Evolutionary conservation across 2,888 invertebrate genomes (phyloP), one percentile per base, ranked within the genome.

Genomic region (Chrysodeixis includens): DNA sequence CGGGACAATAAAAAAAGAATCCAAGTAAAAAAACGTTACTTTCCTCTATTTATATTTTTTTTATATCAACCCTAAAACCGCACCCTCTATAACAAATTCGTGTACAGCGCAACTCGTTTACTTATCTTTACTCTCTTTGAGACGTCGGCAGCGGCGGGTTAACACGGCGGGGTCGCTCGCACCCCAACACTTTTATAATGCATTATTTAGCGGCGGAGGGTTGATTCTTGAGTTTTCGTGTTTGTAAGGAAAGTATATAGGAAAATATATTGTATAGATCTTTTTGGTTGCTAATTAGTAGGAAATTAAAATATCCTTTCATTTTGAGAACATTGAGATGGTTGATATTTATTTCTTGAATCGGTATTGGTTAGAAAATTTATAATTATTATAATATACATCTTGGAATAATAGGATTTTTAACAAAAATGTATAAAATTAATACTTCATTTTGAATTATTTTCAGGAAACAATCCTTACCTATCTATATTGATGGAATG

Each of bases 111-210:
- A 76, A 90, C 87, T 89, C 88, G 88, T 91, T 92, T 83, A 89
- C 88, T 91, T 92, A 92, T 92, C 91, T 92, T 90, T 88, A 83
- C 86, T 86, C 85, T 86, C 85, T 86, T 88, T 84, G 83, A 88
- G 84, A 83, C 81, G 82, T 71, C 83, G 70, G 66, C 70, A 66
- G 62, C 46, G 62, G 69, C 72, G 76, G 69, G 72, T 74, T 74
- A 74, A 76, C 71, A 67, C 54, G 62, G 22, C 75, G 66, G 74
- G 72, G 71, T 73, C 76, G 74, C 57, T 55, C 49, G 64, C 69
- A 63, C 70, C 81, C 83, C 83, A 75, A 73, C 73, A 91, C 88
- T 91, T 92, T 92, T 92, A 89, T 88, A 88, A 87, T 89, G 88
- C 88, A 91, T 86, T 87, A 88, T 86, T 88, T 82, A 88, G 80